phyloP scores from a whole-genome alignment of 2,113 vertebrate species.

The Sander lucioperca region DNA sequence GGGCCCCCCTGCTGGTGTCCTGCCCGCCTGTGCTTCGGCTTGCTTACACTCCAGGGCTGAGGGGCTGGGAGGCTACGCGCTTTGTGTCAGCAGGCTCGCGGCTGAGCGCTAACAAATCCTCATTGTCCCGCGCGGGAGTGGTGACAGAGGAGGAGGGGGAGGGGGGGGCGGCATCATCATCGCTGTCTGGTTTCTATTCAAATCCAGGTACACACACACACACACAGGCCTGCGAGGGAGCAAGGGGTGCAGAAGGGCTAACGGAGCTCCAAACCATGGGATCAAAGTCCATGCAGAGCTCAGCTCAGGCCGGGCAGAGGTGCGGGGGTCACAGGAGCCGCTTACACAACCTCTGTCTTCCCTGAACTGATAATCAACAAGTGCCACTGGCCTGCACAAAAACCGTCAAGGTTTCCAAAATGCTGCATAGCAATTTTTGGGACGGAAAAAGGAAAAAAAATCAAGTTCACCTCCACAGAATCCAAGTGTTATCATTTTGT shows the following conservation, averaged over 20 bases:
- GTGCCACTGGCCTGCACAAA: conserved; percentile 23
- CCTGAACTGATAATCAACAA: conserved; percentile 50
- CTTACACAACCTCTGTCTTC: conserved; percentile 52
- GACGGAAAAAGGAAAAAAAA: background rate
- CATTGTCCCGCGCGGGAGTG: conserved; percentile 91
- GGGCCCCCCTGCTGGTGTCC: conserved; percentile 70
- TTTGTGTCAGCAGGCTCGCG: conserved; percentile 93
- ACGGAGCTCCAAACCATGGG: conserved; percentile 13
- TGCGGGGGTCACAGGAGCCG: conserved; percentile 27
- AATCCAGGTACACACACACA: conserved; percentile 93
- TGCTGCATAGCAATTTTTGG: background rate
- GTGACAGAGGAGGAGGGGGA: conserved; percentile 84
- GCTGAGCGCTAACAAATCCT: conserved; percentile 95
- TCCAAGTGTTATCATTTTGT: conserved; percentile 6
- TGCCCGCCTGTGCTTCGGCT: conserved; percentile 60
- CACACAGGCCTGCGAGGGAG: conserved; percentile 60
- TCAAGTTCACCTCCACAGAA: conserved; percentile 6
- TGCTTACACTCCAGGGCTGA: conserved; percentile 70
- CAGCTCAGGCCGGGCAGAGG: conserved; percentile 1
- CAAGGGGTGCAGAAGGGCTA: conserved; percentile 25
- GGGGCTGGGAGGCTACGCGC: conserved; percentile 83
- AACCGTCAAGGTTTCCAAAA: background rate
- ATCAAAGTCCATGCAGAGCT: conserved; percentile 62
- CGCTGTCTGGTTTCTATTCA: conserved; percentile 99
- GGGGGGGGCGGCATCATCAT: conserved; percentile 61